These are phyloP conservation scores for Drosophila mayri DNA, from an alignment of 1,140 invertebrate species.

Conservation along the genomic window DNA sequence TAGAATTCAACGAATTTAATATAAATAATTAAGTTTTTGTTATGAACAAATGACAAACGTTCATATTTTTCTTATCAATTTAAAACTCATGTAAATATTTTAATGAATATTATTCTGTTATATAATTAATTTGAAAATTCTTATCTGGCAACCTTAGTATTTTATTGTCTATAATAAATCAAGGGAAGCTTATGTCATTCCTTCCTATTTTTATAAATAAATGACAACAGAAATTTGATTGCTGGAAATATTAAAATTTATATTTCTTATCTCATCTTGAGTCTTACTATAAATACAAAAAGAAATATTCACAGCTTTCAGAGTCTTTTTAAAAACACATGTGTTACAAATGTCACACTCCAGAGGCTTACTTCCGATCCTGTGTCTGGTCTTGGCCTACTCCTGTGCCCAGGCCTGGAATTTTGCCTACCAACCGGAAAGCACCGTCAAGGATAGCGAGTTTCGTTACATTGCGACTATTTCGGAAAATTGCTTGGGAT, in stretches of 20 bases:
- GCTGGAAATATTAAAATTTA: not conserved
- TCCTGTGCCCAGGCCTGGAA: not conserved
- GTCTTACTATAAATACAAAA: not conserved
- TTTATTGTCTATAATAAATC: no score
- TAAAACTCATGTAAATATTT: no score
- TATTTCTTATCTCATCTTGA: not conserved
- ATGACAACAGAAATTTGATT: not conserved
- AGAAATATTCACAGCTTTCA: not conserved
- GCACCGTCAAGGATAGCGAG: no score
- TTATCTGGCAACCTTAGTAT: no score
- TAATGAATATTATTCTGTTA: no score
- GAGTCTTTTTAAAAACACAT: not conserved
- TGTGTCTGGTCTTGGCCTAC: not conserved
- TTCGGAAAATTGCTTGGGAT: accelerated
- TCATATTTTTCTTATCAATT: no score
- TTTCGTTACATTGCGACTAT: no score
- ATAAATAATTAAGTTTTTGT: no score
- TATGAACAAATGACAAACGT: no score
- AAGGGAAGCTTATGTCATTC: not conserved
- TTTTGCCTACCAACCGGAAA: no score
- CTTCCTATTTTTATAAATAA: not conserved
- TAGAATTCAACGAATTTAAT: no score
- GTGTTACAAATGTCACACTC: not conserved
- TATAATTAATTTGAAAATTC: not conserved
- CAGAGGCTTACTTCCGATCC: not conserved